Percentiles rank a stretch among this genome's conserved stretches.
These are phyloP conservation scores for Bubo bubo DNA, from an alignment of 2,113 vertebrate genomes.

Conservation along the genomic window DNA sequence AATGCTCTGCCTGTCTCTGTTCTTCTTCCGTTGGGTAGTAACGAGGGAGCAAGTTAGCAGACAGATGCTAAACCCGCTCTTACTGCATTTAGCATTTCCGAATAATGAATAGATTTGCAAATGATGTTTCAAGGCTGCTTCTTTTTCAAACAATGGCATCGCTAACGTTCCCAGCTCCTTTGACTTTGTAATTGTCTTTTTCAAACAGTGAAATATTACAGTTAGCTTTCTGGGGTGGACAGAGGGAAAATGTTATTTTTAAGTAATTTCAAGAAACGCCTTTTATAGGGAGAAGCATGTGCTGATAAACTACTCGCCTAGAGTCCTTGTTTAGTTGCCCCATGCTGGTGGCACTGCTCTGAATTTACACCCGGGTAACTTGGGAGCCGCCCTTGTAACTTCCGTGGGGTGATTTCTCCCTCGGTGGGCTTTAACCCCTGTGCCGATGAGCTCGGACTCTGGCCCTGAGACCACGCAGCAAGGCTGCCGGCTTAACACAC, in stretches of 20 bases:
- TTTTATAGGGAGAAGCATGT: not conserved
- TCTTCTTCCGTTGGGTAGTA: constrained; percentile 51
- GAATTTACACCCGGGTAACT: not conserved
- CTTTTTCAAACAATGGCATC: constrained; percentile 62
- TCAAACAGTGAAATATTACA: not conserved
- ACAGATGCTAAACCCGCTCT: constrained; percentile 58
- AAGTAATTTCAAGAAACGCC: not conserved
- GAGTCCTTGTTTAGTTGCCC: not conserved
- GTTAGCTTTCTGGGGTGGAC: not conserved
- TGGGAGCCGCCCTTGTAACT: not conserved
- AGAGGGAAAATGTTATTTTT: not conserved
- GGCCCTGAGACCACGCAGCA: accelerated
- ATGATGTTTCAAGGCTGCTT: constrained; percentile 60
- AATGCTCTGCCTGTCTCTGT: not conserved
- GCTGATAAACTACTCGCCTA: not conserved
- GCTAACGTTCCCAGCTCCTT: constrained; percentile 59
- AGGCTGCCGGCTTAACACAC: not conserved
- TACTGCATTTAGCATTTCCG: constrained; percentile 53
- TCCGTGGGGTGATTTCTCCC: not conserved
- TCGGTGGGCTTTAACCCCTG: not conserved
- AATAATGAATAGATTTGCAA: constrained; percentile 73
- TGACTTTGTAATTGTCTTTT: constrained; percentile 36
- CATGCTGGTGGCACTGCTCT: not conserved
- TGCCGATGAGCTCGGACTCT: accelerated
- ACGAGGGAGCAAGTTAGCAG: constrained; percentile 55